These are phyloP conservation scores for Choreutis nemorana DNA, from an alignment of 2,888 invertebrate species.

Conservation along the genomic window DNA sequence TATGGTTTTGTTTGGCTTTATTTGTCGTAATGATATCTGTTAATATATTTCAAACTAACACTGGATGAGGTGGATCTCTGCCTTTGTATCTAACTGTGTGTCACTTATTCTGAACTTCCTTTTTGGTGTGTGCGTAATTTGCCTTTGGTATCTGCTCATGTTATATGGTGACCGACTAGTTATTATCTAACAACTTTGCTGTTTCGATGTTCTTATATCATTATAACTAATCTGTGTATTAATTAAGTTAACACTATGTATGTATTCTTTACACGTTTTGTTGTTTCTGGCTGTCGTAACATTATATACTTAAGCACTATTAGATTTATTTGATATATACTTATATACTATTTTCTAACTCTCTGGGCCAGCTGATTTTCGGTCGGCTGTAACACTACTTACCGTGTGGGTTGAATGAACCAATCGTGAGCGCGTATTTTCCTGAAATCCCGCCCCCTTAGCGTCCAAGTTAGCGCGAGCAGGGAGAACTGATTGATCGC, in stretches of 20 bases:
- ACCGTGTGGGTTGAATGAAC: slow-evolving; percentile 44
- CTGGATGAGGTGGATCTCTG: slow-evolving; percentile 49
- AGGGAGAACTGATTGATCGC: slow-evolving; percentile 95
- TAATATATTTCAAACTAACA: slow-evolving; percentile 45
- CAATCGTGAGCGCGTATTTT: slow-evolving; percentile 42
- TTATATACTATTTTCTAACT: slow-evolving; percentile 20
- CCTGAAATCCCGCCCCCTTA: slow-evolving; percentile 36
- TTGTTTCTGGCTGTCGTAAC: slow-evolving; percentile 16
- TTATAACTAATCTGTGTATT: background rate
- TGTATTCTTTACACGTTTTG: slow-evolving; percentile 22
- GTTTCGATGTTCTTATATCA: slow-evolving; percentile 16
- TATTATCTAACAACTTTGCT: slow-evolving; percentile 32
- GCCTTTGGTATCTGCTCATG: slow-evolving; percentile 49
- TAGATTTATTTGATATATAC: slow-evolving; percentile 15
- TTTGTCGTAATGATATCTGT: slow-evolving; percentile 22
- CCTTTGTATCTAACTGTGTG: slow-evolving; percentile 31
- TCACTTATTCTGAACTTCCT: slow-evolving; percentile 31
- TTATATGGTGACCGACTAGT: slow-evolving; percentile 46
- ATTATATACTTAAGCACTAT: slow-evolving; percentile 14
- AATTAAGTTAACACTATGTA: slow-evolving; percentile 24
- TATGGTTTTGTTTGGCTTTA: slow-evolving; percentile 23
- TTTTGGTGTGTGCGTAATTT: slow-evolving; percentile 63
- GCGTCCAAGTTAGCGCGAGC: slow-evolving; percentile 49
- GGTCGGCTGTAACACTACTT: slow-evolving; percentile 34
- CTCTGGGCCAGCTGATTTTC: slow-evolving; percentile 29